Evolutionary conservation across 2,797 vertebrate genomes (phyloP), one percentile per base, ranked within the genome.

Genomic region (Anabacerthia variegaticeps): DNA sequence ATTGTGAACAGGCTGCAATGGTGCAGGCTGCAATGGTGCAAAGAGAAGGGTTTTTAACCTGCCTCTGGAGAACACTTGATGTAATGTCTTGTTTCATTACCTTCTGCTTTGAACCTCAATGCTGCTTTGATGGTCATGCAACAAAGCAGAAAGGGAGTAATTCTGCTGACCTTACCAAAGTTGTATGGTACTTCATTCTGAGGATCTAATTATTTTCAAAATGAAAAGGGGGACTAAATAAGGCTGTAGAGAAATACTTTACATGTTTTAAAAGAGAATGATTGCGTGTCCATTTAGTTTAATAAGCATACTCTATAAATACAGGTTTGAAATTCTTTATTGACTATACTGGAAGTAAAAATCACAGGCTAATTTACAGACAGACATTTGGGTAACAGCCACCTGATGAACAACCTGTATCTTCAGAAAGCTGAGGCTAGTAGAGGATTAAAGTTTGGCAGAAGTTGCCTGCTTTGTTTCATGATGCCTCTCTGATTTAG

Each of bases 81-180:
- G 39, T 36, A 37, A 66, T 41, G 19, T 44, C 12, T 85, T 11
- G 0, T 58, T 83, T 62, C 24, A 30, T 62, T 58, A 46, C 7
- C 8, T 68, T 46, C 73, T 67, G 27, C 61, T 78, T 6, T 14
- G 39, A 92, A 59, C 19, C 10, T 24, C 5, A 0, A 0, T 65
- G 20, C 37, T 83, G 54, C 24, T 0, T 0, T 39, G 56, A 27
- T 14, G 36, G 43, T 27, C 55, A 37, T 0, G 0, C 27, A 90
- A 37, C 0, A 0, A 76, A 65, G 21, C 14, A 73, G 51, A 55
- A 69, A 69, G 67, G 3, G 9, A 67, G 12, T 72, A 10, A 27
- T 74, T 79, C 56, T 77, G 14, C n/a, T 37, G 16, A 30, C 48
- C 56, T 83, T 74, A 71, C 4, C 22, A 27, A 85, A 82, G 41